Conservation (phyloP, 92 coral and sea anemone species). For the Pocillopora meandrina region DNA sequence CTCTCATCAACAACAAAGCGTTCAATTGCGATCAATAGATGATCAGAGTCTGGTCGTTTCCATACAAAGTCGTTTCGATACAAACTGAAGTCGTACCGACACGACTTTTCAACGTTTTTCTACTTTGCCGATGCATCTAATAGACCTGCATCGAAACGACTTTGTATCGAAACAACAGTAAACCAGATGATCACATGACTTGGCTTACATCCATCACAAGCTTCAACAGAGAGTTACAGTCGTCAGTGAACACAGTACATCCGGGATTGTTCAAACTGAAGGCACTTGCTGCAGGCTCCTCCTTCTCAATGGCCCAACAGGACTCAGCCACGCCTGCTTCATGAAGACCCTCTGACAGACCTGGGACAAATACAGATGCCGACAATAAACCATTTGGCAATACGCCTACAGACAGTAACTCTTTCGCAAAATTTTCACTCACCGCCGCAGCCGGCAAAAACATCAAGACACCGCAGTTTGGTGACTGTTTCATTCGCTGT, state of each 20-base stretch:
- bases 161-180: background rate
- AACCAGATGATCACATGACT: background rate
- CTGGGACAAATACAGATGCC: slow-evolving; percentile 27
- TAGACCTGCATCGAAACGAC: too few species aligned
- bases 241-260: slow-evolving; percentile 92
- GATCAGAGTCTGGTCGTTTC: too few species aligned
- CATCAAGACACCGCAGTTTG: slow-evolving; percentile 81
- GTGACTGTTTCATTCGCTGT: slow-evolving; percentile 18
- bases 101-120: too few species aligned
- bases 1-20: too few species aligned
- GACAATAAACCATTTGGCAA: background rate
- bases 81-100: too few species aligned
- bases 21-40: too few species aligned
- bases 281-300: slow-evolving; percentile 95
- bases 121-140: too few species aligned
- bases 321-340: slow-evolving; percentile 95
- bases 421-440: background rate
- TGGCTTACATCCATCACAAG: slow-evolving; percentile 91
- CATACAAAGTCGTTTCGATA: too few species aligned
- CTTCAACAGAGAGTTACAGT: slow-evolving; percentile 87
- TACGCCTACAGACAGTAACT: background rate
- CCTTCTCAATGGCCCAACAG: slow-evolving; percentile 93
- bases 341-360: slow-evolving; percentile 96
- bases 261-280: slow-evolving; percentile 81
- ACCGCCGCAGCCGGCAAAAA: slow-evolving; percentile 99